Percentiles rank a stretch among this genome's conserved stretches.
These are phyloP conservation scores for Bubo bubo DNA, from an alignment of 2,113 vertebrate species.

Conservation along the genomic window DNA sequence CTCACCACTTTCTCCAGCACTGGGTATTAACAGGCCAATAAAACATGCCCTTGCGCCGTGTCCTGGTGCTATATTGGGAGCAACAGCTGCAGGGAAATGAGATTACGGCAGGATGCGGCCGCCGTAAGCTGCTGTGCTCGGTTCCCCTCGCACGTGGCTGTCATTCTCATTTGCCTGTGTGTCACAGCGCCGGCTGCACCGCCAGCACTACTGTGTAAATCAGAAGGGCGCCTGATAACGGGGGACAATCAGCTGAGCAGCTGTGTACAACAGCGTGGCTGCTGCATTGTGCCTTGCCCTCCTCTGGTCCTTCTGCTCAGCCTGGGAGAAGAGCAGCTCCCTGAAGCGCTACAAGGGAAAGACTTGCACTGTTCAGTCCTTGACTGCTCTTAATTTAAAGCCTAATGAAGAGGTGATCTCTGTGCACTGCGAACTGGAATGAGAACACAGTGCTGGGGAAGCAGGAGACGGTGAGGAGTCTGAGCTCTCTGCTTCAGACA, in stretches of 20 bases:
- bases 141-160: background rate
- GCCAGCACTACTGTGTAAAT: background rate
- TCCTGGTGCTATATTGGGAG: slow-evolving; percentile 32
- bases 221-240: fast-evolving
- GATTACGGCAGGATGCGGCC: background rate
- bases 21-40: background rate
- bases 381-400: background rate
- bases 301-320: background rate
- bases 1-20: background rate
- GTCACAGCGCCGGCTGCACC: background rate
- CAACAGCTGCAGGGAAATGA: slow-evolving; percentile 13
- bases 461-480: background rate
- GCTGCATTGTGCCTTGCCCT: background rate
- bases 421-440: background rate
- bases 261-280: background rate
- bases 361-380: background rate
- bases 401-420: background rate
- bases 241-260: background rate
- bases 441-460: background rate
- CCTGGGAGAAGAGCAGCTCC: background rate
- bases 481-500: background rate
- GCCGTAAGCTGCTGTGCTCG: background rate
- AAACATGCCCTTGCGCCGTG: background rate
- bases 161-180: background rate
- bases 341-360: background rate